Percentiles rank a stretch among this genome's conserved stretches.
phyloP scores from a whole-genome alignment of 2,113 vertebrate genomes.

The Seriola rivoliana region DNA sequence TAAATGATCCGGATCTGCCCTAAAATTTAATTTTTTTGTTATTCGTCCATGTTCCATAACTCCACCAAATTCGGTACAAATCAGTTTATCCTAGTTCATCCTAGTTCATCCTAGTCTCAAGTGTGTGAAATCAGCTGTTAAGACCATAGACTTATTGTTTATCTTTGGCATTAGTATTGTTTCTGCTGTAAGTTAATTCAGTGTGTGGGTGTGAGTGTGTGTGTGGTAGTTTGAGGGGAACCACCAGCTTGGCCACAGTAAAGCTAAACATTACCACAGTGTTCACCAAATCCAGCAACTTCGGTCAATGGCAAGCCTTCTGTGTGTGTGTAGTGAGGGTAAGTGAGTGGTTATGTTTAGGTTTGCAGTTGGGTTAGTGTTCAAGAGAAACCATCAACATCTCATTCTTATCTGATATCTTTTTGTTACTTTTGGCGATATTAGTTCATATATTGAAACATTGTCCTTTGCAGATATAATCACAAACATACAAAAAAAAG shows the following conservation, averaged over 20 bases:
- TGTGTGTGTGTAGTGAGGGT: not conserved
- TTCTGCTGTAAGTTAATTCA: no score
- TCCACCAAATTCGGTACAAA: no score
- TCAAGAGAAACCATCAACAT: not conserved
- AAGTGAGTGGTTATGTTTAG: conserved; percentile 12
- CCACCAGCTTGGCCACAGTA: conserved; percentile 24
- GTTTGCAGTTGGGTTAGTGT: not conserved
- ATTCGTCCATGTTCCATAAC: no score
- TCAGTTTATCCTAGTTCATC: no score
- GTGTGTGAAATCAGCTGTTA: no score
- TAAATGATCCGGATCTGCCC: no score
- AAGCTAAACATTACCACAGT: conserved; percentile 24
- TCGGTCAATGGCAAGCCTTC: not conserved
- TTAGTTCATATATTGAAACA: not conserved
- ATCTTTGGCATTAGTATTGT: no score
- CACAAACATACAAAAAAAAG: not conserved
- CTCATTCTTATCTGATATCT: not conserved
- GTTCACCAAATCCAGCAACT: not conserved
- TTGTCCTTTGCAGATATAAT: not conserved
- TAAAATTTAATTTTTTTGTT: no score
- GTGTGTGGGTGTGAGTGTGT: not conserved
- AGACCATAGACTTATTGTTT: no score
- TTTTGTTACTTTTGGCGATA: not conserved
- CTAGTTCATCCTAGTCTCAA: no score
- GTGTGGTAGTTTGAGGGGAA: not conserved